Evolutionary conservation across 1,140 invertebrate species (phyloP).

Genomic region (Rhagoletis zephyria): DNA sequence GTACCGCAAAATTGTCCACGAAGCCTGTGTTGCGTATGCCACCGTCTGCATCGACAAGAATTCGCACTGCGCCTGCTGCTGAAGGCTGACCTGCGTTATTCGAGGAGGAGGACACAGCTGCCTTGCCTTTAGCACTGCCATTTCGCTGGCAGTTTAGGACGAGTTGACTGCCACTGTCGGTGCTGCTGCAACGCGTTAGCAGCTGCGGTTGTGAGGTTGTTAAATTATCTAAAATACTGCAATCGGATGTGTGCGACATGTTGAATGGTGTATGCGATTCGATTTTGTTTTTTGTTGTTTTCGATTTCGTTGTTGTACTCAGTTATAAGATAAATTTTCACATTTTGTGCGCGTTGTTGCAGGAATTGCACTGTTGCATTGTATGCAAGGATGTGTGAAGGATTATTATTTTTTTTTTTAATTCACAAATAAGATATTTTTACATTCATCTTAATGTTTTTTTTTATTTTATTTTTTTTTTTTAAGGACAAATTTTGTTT

Average conservation of each 20-base stretch:
- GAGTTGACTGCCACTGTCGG: slow-evolving; percentile 53
- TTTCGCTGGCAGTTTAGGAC: slow-evolving; percentile 18
- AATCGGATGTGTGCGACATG: slow-evolving; percentile 35
- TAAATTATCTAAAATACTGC: slow-evolving; percentile 50
- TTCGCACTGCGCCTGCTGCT: not conserved
- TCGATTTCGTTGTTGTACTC: not conserved
- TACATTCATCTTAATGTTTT: too few relatives aligned
- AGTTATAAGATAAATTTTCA: not conserved
- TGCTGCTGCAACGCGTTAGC: slow-evolving; percentile 59
- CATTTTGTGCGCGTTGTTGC: not conserved
- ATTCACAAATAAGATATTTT: not conserved
- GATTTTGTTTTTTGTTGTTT: not conserved
- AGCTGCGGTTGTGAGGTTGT: slow-evolving; percentile 53
- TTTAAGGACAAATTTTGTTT: too few relatives aligned
- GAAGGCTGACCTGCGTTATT: not conserved
- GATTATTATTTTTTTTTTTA: not conserved
- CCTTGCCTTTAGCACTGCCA: slow-evolving; percentile 3
- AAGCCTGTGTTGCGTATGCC: slow-evolving; percentile 38
- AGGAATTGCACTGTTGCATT: not conserved
- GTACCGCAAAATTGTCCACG: slow-evolving; percentile 49
- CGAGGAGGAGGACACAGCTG: not conserved
- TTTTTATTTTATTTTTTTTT: too few relatives aligned
- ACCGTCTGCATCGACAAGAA: not conserved
- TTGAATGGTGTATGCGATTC: slow-evolving; percentile 1
- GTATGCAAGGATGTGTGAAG: not conserved